Conservation (phyloP, 2,888 invertebrate genomes). For the Pachliopta kotzebuea region DNA sequence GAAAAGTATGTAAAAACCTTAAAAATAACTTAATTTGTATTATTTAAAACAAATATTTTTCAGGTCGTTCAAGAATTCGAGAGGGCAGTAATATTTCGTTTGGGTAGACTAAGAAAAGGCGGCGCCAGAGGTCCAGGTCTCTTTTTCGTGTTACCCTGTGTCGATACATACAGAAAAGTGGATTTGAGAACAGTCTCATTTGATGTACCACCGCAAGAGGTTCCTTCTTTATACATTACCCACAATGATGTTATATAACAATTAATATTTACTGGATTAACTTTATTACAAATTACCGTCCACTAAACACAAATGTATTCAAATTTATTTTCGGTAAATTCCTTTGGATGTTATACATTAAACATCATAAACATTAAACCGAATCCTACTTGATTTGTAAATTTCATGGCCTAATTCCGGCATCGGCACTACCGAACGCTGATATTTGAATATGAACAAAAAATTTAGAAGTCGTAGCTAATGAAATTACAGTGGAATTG, state of each 20-base stretch:
- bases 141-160: conserved; percentile 96
- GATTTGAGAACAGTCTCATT: conserved; percentile 96
- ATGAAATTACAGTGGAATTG: conserved; percentile 11
- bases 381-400: background rate
- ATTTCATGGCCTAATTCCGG: background rate
- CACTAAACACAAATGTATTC: too few species aligned
- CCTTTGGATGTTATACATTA: background rate
- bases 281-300: too few species aligned
- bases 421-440: background rate
- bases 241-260: too few species aligned
- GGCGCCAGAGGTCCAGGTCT: conserved; percentile 93
- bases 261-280: too few species aligned
- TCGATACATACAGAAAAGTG: conserved; percentile 95
- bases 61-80: conserved; percentile 93
- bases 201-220: conserved; percentile 98
- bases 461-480: conserved; percentile 8
- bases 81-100: conserved; percentile 92
- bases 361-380: background rate
- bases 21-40: background rate
- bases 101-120: conserved; percentile 88
- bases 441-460: background rate
- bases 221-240: conserved; percentile 46
- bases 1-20: background rate
- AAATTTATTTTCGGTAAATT: background rate
- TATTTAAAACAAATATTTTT: conserved; percentile 28